Evolutionary conservation across 2,113 vertebrate species (phyloP), one percentile per base, ranked within the genome.

Genomic region (Colaptes auratus): DNA sequence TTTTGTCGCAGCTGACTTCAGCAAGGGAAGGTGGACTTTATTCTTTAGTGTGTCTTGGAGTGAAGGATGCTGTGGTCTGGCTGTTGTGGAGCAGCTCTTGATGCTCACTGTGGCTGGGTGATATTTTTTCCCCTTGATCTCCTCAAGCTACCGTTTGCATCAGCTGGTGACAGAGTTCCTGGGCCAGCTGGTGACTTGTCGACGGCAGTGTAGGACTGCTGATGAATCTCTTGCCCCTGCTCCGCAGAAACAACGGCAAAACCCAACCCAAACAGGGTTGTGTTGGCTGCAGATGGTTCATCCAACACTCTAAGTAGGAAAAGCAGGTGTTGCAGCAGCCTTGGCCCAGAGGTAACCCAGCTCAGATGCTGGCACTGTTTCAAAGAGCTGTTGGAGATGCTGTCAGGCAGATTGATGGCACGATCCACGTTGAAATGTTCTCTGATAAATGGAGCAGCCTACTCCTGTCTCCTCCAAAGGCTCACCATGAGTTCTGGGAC

Each of bases 381-480:
- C 95, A 96, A 52, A 65, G 89, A 95, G 92, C 97, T 75, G 88
- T 91, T 93, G 93, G 97, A 91, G 94, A 18, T 86, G 60, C 95
- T 94, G 86, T 97, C 97, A 96, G 85, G 93, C 93, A 96, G 96
- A 97, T 97, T 94, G 96, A 94, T 94, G 3, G 90, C 7, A 19
- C 21, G 10, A 77, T 95, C 94, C 82, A 28, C 15, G 21, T 76
- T 92, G 95, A 94, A 92, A 69, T 80, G 78, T 79, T 96, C 80
- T n/a, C 96, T 98, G 97, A 97, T 96, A 97, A 96, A 98, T 97
- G 96, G 90, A 75, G 74, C 89, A n/a, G 95, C 91, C 95, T 81
- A 35, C 35, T 93, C 78, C 19, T 69, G 96, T 93, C 95, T 96
- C 94, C 89, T 97, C 96, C 94, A 96, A 96, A 97, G 92, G 64